A percentile compares a stretch with the other conserved stretches of the same genome.
These are phyloP conservation scores for Pseudopleuronectes americanus DNA, from an alignment of 2,797 vertebrate genomes.

Conservation along the genomic window DNA sequence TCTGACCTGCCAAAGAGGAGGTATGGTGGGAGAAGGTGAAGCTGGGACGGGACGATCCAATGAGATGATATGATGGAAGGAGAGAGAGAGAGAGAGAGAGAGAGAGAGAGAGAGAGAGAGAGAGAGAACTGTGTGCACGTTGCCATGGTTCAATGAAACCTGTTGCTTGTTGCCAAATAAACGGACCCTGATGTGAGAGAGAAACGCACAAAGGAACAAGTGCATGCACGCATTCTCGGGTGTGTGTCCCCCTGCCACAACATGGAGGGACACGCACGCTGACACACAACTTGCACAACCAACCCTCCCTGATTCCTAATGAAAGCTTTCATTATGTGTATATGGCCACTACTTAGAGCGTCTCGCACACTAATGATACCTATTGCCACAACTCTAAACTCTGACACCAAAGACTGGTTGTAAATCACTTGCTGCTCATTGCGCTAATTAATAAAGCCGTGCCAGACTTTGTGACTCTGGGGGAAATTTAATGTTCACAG, in stretches of 20 bases:
- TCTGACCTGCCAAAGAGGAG: too few relatives aligned
- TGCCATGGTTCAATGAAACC: constrained; percentile 28
- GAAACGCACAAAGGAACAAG: constrained; percentile 10
- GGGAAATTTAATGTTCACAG: constrained; percentile 61
- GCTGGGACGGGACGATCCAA: too few relatives aligned
- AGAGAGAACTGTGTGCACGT: constrained; percentile 2
- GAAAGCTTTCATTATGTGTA: constrained; percentile 79
- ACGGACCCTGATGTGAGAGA: constrained; percentile 48
- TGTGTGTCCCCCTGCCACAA: constrained; percentile 16
- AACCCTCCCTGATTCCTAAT: constrained; percentile 65
- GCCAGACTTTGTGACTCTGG: constrained; percentile 75
- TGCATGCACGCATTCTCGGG: background rate
- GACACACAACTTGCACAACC: constrained; percentile 41
- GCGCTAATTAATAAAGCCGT: constrained; percentile 78
- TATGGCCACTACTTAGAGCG: constrained; percentile 75
- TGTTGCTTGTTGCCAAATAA: constrained; percentile 62
- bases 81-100: constrained; percentile 17
- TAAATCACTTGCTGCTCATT: constrained; percentile 78
- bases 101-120: constrained; percentile 9
- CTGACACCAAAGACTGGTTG: constrained; percentile 79
- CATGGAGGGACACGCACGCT: constrained; percentile 13
- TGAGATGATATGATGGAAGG: background rate
- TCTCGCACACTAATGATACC: constrained; percentile 80
- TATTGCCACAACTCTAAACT: constrained; percentile 74
- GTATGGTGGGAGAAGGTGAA: too few relatives aligned